Base-by-base conservation (phyloP, 1,140 invertebrate species). In the Elymnias hypermnestra region DNA sequence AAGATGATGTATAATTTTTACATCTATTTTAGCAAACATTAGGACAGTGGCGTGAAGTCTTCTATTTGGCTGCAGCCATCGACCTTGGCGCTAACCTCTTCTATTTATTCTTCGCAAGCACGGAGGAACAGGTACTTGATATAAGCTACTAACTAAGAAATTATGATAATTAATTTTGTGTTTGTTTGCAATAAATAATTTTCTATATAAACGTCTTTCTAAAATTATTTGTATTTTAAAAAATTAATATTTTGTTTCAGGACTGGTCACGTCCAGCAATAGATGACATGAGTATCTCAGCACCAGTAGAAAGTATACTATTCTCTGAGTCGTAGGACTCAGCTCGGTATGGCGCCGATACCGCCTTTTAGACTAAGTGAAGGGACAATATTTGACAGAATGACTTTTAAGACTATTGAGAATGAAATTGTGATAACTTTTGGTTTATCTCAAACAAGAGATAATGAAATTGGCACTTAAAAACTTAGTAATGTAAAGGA, bases 21-120 rank as follows among this genome's bases (percentile, higher is more conserved):
- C 6, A 21, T 29, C 14, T 12, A 19, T 49, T 88, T 17, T 71
- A 96, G 93, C 91, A 95, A 89, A 95, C 94, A 0, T 67, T 94
- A 6, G 91, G 90, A 29, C 91, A 94, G 55, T 98, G 96, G 96
- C 91, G 94, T 35, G 90, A 91, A 42, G 94, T 97, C 15, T 97
- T 97, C 81, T 96, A 94, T 87, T 88, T 96, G 49, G 93, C 94
- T 0, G 92, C 94, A 0, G 92, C 87, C 2, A 91, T 97, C 19
- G 95, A 95, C 72, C 88, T 93, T 9, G 87, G 89, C 5, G 90
- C 92, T 0, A 94, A 94, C 71, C 86, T 94, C 1, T 91, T 97
- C 62, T 97, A 95, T 72, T 72, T 94, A 26, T 82, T 95, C 33
- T 95, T 97, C 67, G 94, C 93, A 0, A 94, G 93, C 35, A 94